These are phyloP conservation scores for Acromyrmex echinatior DNA, from an alignment of 1,140 invertebrate species.

Conservation along the genomic window DNA sequence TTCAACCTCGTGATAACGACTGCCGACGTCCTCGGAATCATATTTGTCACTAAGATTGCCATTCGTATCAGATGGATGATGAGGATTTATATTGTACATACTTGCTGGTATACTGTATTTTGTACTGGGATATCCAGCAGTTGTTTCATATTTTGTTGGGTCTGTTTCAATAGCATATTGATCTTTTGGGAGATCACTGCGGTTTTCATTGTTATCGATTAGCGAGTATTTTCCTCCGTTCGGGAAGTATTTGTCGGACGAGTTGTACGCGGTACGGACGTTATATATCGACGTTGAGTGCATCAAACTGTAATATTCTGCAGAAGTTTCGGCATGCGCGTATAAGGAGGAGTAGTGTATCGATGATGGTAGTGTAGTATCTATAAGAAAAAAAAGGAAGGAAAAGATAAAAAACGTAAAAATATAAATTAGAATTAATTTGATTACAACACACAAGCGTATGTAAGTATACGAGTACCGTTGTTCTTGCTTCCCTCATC, in stretches of 20 bases:
- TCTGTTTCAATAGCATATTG: slow-evolving; percentile 74
- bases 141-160: slow-evolving; percentile 79
- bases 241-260: slow-evolving; percentile 76
- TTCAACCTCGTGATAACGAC: slow-evolving; percentile 83
- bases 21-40: slow-evolving; percentile 78
- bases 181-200: slow-evolving; percentile 76
- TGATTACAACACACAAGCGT: background rate
- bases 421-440: background rate
- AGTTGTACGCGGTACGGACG: slow-evolving; percentile 73
- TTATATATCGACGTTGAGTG: slow-evolving; percentile 80
- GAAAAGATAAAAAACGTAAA: background rate
- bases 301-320: slow-evolving; percentile 84
- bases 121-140: slow-evolving; percentile 73
- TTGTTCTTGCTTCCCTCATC: slow-evolving; percentile 80
- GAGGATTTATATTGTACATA: slow-evolving; percentile 76
- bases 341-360: slow-evolving; percentile 84
- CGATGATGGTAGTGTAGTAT: slow-evolving; percentile 77
- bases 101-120: slow-evolving; percentile 75
- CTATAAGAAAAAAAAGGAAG: slow-evolving; percentile 67
- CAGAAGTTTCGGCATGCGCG: slow-evolving; percentile 74
- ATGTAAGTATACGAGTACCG: slow-evolving; percentile 67
- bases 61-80: slow-evolving; percentile 80
- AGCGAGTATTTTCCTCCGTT: slow-evolving; percentile 78
- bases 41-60: slow-evolving; percentile 82
- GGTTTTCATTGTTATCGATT: slow-evolving; percentile 82